Base-by-base conservation (phyloP, 1,140 invertebrate genomes). In the Whitmania pigra region DNA sequence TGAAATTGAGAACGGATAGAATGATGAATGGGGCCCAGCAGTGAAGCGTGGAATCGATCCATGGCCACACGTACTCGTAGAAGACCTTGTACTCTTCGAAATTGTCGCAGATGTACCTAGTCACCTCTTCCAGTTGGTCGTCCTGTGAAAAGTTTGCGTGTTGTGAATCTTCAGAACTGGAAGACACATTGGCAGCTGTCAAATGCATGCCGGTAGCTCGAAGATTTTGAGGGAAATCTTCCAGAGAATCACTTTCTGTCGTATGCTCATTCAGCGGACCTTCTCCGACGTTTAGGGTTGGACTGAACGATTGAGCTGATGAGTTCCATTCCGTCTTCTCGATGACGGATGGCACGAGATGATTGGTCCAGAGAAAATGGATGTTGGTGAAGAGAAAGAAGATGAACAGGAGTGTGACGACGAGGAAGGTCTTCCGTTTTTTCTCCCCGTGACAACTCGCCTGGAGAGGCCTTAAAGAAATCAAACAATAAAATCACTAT, bases 371-470 rank as follows among this genome's bases (percentile, higher is more conserved):
- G 54, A 74, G 73, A 17, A 71, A 55, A 22, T 75, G 75, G 6
- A 75, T 57, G 53, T 75, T 53, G 76, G 73, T 17, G 76, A 75
- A 25, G 71, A 72, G 18, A 31, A 67, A n/a, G 60, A 73, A 53
- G 69, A 75, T 18, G 66, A 71, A 49, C 71, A 72, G 20, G 54
- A 43, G 68, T 72, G 22, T 36, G 69, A 75, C 4, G 71, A 69
- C n/a, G 67, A 63, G 25, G 63, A 63, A 31, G 22, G 69, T 40
- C 67, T 31, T 68, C 6, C 67, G 43, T 49, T 49, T 49, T 49
- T 49, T 49, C 43, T 49, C 67, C 27, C 29, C 31, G 25, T 40
- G 67, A 36, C 67, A 68, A 40, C 29, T 29, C 67, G 67, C 40
- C 43, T 49, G 43, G 43, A 49, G 43, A 49, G 43, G 43, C 43